These are phyloP conservation scores for Pardosa pseudoannulata DNA, from an alignment of 2,888 invertebrate species.

Conservation along the genomic window DNA sequence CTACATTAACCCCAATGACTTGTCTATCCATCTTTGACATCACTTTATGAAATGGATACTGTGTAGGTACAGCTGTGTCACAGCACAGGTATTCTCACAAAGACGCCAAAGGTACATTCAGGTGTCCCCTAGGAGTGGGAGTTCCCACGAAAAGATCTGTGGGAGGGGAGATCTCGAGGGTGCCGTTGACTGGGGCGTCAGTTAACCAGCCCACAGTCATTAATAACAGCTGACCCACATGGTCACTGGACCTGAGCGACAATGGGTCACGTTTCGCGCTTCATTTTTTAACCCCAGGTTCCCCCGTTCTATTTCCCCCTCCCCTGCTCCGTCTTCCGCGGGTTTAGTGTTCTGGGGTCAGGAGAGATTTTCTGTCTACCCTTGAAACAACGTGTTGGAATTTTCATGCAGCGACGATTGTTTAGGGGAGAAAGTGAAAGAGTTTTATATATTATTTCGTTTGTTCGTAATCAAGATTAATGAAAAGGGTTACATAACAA, in stretches of 20 bases:
- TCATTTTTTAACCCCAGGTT: conserved; percentile 26
- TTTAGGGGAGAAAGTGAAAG: not conserved
- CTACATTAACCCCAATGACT: conserved; percentile 1
- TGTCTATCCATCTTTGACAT: not conserved
- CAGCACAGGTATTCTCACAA: not conserved
- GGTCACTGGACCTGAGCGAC: conserved; percentile 34
- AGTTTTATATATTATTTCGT: not conserved
- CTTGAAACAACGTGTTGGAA: conserved; percentile 41
- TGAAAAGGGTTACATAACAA: not conserved
- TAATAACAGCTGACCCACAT: conserved; percentile 56
- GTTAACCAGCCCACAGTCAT: conserved; percentile 37
- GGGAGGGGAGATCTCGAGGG: conserved; percentile 33
- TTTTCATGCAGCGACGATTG: not conserved
- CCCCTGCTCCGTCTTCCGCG: not conserved
- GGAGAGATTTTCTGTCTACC: conserved; percentile 21
- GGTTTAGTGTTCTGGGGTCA: not conserved
- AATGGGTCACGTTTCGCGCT: conserved; percentile 53
- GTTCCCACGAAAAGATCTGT: conserved; percentile 31
- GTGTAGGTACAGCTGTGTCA: not conserved
- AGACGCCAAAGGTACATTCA: conserved; percentile 18
- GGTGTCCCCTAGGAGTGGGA: conserved; percentile 67
- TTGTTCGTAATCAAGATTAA: not conserved
- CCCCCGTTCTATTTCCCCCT: not conserved
- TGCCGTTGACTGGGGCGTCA: conserved; percentile 20
- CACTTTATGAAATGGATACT: not conserved